Conservation (phyloP, 1,140 invertebrate genomes). For the Zelostemma sp. region DNA sequence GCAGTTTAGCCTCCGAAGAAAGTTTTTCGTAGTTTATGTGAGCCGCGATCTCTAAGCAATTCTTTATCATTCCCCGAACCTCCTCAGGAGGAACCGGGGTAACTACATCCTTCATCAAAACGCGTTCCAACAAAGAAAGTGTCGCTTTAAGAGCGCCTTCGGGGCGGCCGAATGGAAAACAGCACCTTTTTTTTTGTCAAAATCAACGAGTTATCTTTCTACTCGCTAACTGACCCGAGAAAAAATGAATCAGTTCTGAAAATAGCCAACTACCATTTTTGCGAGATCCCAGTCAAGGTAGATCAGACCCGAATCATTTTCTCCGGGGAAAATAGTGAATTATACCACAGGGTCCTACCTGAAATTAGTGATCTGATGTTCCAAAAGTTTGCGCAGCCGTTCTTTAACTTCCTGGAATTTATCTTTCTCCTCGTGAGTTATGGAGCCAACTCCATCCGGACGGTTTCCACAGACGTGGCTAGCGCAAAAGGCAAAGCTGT, state of each 20-base stretch:
- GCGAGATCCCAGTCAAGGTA: no score
- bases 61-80: slow-evolving; percentile 95
- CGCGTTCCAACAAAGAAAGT: slow-evolving; percentile 93
- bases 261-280: no score
- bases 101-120: slow-evolving; percentile 98
- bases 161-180: slow-evolving; percentile 98
- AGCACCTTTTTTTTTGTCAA: slow-evolving; percentile 77
- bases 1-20: slow-evolving; percentile 97
- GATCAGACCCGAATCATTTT: no score
- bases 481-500: slow-evolving; percentile 98
- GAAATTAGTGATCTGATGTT: slow-evolving; percentile 99
- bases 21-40: slow-evolving; percentile 97
- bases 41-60: slow-evolving; percentile 97
- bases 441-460: slow-evolving; percentile 98
- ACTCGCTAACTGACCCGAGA: no score
- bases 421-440: slow-evolving; percentile 97
- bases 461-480: slow-evolving; percentile 97
- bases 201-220: no score
- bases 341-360: no score
- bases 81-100: slow-evolving; percentile 98
- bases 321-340: no score
- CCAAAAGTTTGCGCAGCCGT: slow-evolving; percentile 89
- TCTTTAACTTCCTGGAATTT: slow-evolving; percentile 99
- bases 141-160: slow-evolving; percentile 98
- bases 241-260: no score